Evolutionary conservation across 1,140 invertebrate species (phyloP), one percentile per base, ranked within the genome.

Genomic region (Drosophila punjabiensis): DNA sequence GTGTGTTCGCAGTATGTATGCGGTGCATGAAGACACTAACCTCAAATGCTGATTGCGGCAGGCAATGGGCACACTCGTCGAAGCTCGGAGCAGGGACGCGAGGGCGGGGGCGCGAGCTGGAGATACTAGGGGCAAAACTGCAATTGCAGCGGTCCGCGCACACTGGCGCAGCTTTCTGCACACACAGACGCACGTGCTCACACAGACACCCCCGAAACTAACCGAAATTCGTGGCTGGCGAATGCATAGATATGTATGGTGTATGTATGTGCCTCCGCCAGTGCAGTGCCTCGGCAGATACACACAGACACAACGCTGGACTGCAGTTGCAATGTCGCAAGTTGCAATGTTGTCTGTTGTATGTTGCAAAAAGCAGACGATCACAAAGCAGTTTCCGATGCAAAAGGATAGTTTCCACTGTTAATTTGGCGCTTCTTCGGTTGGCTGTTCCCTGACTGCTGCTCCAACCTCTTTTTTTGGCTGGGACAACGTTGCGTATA

Each of bases 31-130:
- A 73, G 69, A 71, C 65, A 90, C 86, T 90, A 90, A 90, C 86
- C 86, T 90, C 87, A 90, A 90, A 81, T 77, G 82, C 79, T 89
- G 81, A 90, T 90, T 90, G 70, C 81, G 79, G 75, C 78, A 77
- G 75, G 63, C 64, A 60, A 55, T 60, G 64, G 56, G 63, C 61
- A 67, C 63, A 66, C 62, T 71, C 43, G 65, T 69, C 41, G 68
- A 68, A n/a, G 50, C 65, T 69, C 32, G 33, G 39, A 33, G 32
- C 55, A 53, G 18, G 37, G 69, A 28, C 18, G 63, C 24, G n/a
- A 32, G 41, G 43, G 52, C 24, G 60, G 64, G n/a, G 20, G 53
- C 37, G 60, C 30, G 24, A 47, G 64, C 39, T 50, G 52, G 55
- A 39, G 45, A 58, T 39, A 37, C 55, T 24, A 20, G 47, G 45